Evolutionary conservation across 2,113 vertebrate species (phyloP).

Genomic region (Panthera uncia): DNA sequence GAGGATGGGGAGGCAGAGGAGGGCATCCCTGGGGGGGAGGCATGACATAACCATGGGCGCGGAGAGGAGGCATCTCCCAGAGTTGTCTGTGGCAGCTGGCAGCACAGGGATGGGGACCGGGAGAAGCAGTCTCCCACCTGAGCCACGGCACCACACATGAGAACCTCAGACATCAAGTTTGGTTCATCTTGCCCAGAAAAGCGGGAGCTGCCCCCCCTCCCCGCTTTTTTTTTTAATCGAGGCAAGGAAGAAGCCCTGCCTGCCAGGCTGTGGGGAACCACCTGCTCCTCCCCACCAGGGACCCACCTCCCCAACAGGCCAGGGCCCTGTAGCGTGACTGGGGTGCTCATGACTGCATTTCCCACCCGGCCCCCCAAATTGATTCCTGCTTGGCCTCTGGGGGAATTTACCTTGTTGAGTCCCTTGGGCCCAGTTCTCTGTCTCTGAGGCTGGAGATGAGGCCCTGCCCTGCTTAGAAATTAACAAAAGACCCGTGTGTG

Average conservation of each 20-base stretch:
- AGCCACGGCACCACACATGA: not conserved
- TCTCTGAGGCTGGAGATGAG: not conserved
- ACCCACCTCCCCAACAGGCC: not conserved
- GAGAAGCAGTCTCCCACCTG: not conserved
- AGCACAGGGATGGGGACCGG: not conserved
- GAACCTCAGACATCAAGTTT: not conserved
- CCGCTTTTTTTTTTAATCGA: too few species aligned
- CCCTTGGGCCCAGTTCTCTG: not conserved
- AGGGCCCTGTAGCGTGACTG: not conserved
- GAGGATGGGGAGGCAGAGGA: not conserved
- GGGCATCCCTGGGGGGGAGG: not conserved
- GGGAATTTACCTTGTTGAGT: not conserved
- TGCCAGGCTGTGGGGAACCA: not conserved
- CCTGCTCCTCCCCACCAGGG: not conserved
- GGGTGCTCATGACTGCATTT: not conserved
- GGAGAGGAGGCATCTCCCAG: not conserved
- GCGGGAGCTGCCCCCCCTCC: too few species aligned
- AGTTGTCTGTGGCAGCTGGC: not conserved
- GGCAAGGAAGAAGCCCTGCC: not conserved
- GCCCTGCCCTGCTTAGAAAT: not conserved
- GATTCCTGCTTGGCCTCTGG: not conserved
- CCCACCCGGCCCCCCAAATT: too few species aligned
- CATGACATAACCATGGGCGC: accelerated
- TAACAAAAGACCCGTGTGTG: not conserved
- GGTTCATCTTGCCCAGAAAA: not conserved